These are phyloP conservation scores for Drosophila kanapiae DNA, from an alignment of 1,140 invertebrate species.

Conservation along the genomic window DNA sequence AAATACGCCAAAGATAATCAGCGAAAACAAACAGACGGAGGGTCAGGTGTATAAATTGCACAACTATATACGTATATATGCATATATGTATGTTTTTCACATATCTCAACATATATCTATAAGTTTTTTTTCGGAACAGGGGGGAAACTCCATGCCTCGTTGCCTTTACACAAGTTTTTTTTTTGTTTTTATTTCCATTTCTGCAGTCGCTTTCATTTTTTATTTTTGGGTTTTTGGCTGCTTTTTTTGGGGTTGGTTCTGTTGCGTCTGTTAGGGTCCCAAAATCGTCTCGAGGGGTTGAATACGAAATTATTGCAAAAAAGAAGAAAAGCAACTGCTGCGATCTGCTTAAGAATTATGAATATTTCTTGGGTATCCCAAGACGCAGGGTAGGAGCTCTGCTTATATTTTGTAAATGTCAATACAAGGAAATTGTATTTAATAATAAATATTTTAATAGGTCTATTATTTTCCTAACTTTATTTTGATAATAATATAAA, in stretches of 20 bases:
- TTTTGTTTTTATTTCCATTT: slow-evolving; percentile 11
- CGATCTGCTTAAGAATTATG: slow-evolving; percentile 22
- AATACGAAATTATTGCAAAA: slow-evolving; percentile 16
- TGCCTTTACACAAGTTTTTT: slow-evolving; percentile 30
- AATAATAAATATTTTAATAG: no score
- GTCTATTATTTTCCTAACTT: no score
- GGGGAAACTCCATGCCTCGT: slow-evolving; percentile 57
- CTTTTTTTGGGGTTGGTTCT: slow-evolving; percentile 50
- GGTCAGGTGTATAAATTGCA: slow-evolving; percentile 79
- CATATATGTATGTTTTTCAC: slow-evolving; percentile 18
- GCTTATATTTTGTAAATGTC: no score
- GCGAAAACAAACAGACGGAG: slow-evolving; percentile 80
- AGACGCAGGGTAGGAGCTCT: no score
- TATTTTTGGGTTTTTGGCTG: slow-evolving; percentile 32
- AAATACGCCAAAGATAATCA: slow-evolving; percentile 85
- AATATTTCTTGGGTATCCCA: slow-evolving; percentile 4
- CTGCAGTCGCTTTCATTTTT: slow-evolving; percentile 14
- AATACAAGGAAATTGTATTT: no score
- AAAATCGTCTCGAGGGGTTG: slow-evolving; percentile 49
- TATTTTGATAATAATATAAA: no score
- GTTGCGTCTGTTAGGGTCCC: slow-evolving; percentile 47
- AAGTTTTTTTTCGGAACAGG: slow-evolving; percentile 19
- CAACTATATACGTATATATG: slow-evolving; percentile 25
- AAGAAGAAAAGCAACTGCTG: background rate
- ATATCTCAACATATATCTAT: slow-evolving; percentile 39